Evolutionary conservation across 1,140 invertebrate species (phyloP), one percentile per base, ranked within the genome.

Genomic region (Zaprionus ornatus): DNA sequence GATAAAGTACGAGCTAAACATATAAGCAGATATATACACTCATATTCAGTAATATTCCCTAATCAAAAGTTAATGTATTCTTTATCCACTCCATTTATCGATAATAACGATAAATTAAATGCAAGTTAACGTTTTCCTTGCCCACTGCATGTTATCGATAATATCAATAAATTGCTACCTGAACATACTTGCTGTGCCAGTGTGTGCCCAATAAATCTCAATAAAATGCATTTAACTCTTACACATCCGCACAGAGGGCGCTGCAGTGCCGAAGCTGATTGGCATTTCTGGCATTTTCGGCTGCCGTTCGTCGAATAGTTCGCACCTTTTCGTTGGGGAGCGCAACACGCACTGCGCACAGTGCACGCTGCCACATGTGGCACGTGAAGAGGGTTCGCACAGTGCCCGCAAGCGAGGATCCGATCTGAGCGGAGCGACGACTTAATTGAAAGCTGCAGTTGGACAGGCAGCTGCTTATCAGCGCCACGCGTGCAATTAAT

Each of bases 401-500:
- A 23, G 21, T 42, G 17, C 15, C 48, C 61, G 12, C 61, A 52
- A 27, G 50, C 60, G 25, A 13, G 7, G 32, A 21, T 27, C 32
- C 21, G 27, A 23, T n/a, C 7, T 3, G 40, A n/a, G 40, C 15
- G 40, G 5, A 45, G n/a, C 35, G 57, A 74, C 72, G 56, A 70
- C 72, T 74, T 74, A 69, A 74, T 74, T 74, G 72, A 70, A 74
- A 61, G 73, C 35, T 75, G 67, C 67, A 73, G 17, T 60, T 32
- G 72, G 54, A 64, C 54, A 56, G 67, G 74, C 74, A 72, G 74
- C 69, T 77, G 74, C 74, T 77, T 77, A 77, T 77, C 74, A 77
- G 70, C 56, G 74, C 55, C 74, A 77, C 63, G 74, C 69, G 62
- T 48, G 59, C 82, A 86, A 86, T 86, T 86, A 86, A 86, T 77